Evolutionary conservation across 2,888 invertebrate genomes (phyloP).

Genomic region (Stramonita haemastoma): DNA sequence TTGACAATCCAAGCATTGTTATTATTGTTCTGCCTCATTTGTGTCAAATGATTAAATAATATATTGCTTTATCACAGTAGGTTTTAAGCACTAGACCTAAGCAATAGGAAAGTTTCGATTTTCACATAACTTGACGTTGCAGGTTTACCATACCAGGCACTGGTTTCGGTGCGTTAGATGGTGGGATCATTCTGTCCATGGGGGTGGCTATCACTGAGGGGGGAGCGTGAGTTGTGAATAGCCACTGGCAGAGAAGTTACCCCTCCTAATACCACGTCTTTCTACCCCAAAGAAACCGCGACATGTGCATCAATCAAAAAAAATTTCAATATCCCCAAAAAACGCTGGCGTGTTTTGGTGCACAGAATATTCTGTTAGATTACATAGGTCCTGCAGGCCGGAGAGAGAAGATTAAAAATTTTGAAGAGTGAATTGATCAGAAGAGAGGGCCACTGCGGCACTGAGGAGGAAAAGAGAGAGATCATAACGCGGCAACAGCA

Average conservation of each 20-base stretch:
- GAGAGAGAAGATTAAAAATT: constrained; percentile 4
- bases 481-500: not conserved
- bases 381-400: not conserved
- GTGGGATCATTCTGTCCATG: not conserved
- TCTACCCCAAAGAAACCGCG: constrained; percentile 21
- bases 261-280: not conserved
- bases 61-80: too few species aligned
- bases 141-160: not conserved
- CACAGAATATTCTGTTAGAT: constrained; percentile 9
- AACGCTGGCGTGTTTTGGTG: not conserved
- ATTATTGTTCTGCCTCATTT: too few species aligned
- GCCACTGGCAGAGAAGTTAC: not conserved
- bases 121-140: not conserved
- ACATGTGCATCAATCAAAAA: constrained; percentile 20
- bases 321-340: constrained; percentile 2
- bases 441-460: not conserved
- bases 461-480: not conserved
- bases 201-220: constrained; percentile 2
- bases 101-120: too few species aligned
- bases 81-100: too few species aligned
- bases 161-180: not conserved
- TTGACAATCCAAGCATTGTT: too few species aligned
- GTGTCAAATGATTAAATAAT: too few species aligned
- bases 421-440: not conserved
- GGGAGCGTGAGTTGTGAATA: constrained; percentile 21